phyloP scores from a whole-genome alignment of 2,113 vertebrate genomes.

The Oceanodroma tethys region DNA sequence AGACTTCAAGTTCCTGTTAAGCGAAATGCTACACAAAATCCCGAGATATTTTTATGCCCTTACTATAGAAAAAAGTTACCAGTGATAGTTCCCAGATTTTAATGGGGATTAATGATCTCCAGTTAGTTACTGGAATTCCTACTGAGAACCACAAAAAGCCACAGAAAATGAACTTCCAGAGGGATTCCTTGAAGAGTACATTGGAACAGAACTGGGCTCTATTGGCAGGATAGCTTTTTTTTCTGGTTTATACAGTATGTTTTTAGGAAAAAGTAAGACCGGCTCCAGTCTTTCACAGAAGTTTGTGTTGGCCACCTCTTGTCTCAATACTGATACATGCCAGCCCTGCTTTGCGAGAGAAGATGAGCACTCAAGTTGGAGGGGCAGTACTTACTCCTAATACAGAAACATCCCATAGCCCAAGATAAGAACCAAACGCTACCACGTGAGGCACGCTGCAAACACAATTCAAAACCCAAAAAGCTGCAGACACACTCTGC shows the following conservation, averaged over 20 bases:
- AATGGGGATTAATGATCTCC: not conserved
- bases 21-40: not conserved
- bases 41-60: not conserved
- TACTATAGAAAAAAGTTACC: not conserved
- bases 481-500: not conserved
- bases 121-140: not conserved
- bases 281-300: not conserved
- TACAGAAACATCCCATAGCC: not conserved
- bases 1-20: not conserved
- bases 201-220: not conserved
- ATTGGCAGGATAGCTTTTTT: not conserved
- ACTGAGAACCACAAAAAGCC: not conserved
- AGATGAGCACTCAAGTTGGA: not conserved
- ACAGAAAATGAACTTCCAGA: not conserved
- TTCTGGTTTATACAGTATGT: not conserved
- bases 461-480: not conserved
- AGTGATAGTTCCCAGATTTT: not conserved
- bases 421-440: not conserved
- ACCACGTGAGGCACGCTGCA: not conserved
- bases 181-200: not conserved
- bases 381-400: not conserved
- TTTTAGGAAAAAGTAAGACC: not conserved
- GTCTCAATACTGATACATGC: not conserved
- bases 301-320: conserved; percentile 1
- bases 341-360: not conserved